These are phyloP conservation scores for Atherinomorus stipes DNA, from an alignment of 2,113 vertebrate species.

Conservation along the genomic window DNA sequence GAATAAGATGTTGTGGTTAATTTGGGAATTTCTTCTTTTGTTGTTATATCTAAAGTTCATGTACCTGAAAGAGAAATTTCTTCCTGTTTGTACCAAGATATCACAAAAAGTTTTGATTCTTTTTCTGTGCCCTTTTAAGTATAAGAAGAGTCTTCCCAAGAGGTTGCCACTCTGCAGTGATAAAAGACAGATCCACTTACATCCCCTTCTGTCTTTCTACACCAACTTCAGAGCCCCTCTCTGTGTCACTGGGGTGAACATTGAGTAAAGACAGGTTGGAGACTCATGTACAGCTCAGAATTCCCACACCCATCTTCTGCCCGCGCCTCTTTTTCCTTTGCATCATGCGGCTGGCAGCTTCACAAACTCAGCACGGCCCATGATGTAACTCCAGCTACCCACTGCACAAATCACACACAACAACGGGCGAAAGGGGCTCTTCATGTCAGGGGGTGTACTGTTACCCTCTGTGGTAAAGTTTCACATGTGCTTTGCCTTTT, in stretches of 20 bases:
- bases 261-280: slow-evolving; percentile 75
- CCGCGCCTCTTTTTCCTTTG: slow-evolving; percentile 65
- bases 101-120: not conserved
- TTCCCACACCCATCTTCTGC: slow-evolving; percentile 72
- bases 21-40: slow-evolving; percentile 2
- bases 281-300: slow-evolving; percentile 46
- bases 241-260: slow-evolving; percentile 55
- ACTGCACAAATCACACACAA: slow-evolving; percentile 70
- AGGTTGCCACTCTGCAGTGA: slow-evolving; percentile 52
- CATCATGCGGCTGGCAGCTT: slow-evolving; percentile 68
- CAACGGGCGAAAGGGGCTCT: slow-evolving; percentile 56
- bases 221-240: slow-evolving; percentile 27
- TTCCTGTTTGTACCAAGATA: not conserved
- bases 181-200: slow-evolving; percentile 66
- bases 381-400: slow-evolving; percentile 65
- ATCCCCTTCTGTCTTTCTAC: slow-evolving; percentile 60
- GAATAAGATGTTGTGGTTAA: slow-evolving; percentile 31
- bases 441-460: slow-evolving; percentile 51
- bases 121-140: slow-evolving; percentile 33
- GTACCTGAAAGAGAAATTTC: not conserved
- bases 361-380: slow-evolving; percentile 43
- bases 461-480: slow-evolving; percentile 55
- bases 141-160: slow-evolving; percentile 37
- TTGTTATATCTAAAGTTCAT: not conserved
- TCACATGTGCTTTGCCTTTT: slow-evolving; percentile 68